Evolutionary conservation across 2,888 invertebrate species (phyloP), one percentile per base, ranked within the genome.

Genomic region (Drosophila trichaetosa): DNA sequence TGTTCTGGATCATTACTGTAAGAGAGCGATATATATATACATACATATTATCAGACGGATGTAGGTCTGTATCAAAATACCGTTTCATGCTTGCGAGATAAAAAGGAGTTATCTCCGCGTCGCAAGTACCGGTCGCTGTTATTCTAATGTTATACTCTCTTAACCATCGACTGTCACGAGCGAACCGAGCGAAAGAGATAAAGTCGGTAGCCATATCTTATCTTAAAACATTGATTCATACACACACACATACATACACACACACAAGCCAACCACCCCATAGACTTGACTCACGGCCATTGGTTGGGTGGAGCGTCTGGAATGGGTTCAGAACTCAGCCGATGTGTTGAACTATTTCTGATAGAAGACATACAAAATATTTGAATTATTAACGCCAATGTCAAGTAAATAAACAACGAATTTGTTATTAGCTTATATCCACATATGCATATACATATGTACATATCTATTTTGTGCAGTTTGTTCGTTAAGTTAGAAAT

Each of bases 201-300:
- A 77, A 80, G 81, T 72, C 73, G 89, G 83, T 83, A 87, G 61
- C 79, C 73, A 68, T 83, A 84, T 84, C 89, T 84, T 87, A 84
- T 84, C 89, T 79, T 66, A 53, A 61, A 65, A 66, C 87, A 83
- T 82, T 89, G 72, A 88, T 76, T 84, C 84, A 73, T 63, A 74
- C 51, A 62, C 31, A 57, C n/a, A 70, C n/a, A 70, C 7, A 46
- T n/a, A 16, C 16, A 38, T 11, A 56, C 46, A 49, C 3, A 36
- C 34, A 49, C 5, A 51, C 36, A n/a, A 53, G 16, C 38, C 36
- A 34, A 53, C 29, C 49, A 60, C 18, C 46, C 16, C 31, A 69
- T 24, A n/a, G 34, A 66, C 77, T 76, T 72, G 52, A 63, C 66
- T 60, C 62, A 76, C 52, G 42, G 62, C 51, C 57, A 38, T 68